These are phyloP conservation scores for Spatulosminthurus flaviceps DNA, from an alignment of 2,888 invertebrate species.

Conservation along the genomic window DNA sequence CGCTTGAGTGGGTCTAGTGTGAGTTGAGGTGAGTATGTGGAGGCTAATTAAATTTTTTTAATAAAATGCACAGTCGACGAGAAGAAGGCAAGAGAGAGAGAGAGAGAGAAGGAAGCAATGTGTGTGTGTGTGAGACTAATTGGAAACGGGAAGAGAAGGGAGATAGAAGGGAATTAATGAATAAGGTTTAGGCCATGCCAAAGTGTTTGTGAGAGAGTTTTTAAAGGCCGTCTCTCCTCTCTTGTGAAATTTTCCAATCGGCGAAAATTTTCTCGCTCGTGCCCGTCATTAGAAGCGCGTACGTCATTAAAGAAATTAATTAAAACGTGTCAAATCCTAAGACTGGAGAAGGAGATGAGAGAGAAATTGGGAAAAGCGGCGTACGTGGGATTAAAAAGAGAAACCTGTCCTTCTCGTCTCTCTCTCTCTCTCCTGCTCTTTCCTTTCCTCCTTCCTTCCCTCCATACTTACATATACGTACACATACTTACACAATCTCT, in stretches of 20 bases:
- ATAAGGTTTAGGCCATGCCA: slow-evolving; percentile 53
- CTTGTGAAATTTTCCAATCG: slow-evolving; percentile 55
- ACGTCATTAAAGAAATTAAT: slow-evolving; percentile 60
- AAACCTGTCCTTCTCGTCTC: slow-evolving; percentile 52
- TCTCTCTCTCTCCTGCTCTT: slow-evolving; percentile 26
- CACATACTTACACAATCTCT: not conserved
- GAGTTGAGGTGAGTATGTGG: slow-evolving; percentile 47
- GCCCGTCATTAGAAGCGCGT: slow-evolving; percentile 59
- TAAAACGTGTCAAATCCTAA: slow-evolving; percentile 60
- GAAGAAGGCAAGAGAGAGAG: slow-evolving; percentile 14
- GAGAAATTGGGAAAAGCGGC: slow-evolving; percentile 56
- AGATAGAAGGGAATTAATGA: slow-evolving; percentile 59
- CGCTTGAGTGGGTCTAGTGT: slow-evolving; percentile 48
- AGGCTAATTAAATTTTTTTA: slow-evolving; percentile 58
- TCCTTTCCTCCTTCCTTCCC: slow-evolving; percentile 30
- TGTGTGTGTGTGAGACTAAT: slow-evolving; percentile 50
- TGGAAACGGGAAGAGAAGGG: slow-evolving; percentile 53
- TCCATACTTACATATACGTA: not conserved
- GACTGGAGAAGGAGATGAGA: slow-evolving; percentile 57
- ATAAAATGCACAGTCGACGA: slow-evolving; percentile 54
- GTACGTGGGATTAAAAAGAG: slow-evolving; percentile 59
- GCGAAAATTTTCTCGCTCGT: slow-evolving; percentile 58
- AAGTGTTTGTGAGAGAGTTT: slow-evolving; percentile 47
- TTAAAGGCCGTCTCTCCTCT: slow-evolving; percentile 46
- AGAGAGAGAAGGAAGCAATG: slow-evolving; percentile 1